Base-by-base conservation (phyloP, 1,140 invertebrate species). In the Acyrthosiphon pisum region DNA sequence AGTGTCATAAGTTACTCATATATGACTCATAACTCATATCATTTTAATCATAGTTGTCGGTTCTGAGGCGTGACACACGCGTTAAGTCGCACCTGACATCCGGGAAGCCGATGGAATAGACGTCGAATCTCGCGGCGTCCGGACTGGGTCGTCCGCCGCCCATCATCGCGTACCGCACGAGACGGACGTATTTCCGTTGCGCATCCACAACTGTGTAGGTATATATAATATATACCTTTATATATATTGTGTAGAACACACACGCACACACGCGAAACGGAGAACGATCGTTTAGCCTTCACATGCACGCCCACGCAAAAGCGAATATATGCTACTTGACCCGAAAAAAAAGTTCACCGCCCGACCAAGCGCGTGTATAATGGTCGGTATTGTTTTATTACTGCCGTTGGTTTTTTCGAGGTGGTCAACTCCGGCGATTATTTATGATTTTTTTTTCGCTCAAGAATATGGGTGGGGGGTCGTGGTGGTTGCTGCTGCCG, bases 321-420 rank as follows among this genome's bases (percentile, higher is more conserved):
- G 56, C 14, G 53, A 14, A 76, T 76, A 76, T n/a, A 41, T 20
- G 20, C 22, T 26, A 56, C 26, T 90, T 68, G 89, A 90, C 89
- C 89, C 53, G 89, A 46, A 86, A 86, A 60, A 37, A 90, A 90
- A 44, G 53, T 90, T 41, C 37, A 68, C 89, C 89, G 26, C 26
- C 41, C 84, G 83, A 41, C 83, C 88, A 76, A 76, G 60, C 30
- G 60, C 60, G n/a, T 76, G 60, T 35, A 48, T 60, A 60, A 90
- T 76, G 60, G 60, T 30, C n/a, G 23, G 53, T 60, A 90, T 41
- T 41, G 50, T 60, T 90, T 90, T 60, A 60, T 90, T 90, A 90
- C 88, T 90, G 35, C 50, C 50, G 37, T 14, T 30, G 88, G 9
- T 26, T 41, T 76, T 76, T 76, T 56, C n/a, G 35, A 26, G 35